Conservation (phyloP, 2,888 invertebrate species). For the Cheiracanthium punctorium region DNA sequence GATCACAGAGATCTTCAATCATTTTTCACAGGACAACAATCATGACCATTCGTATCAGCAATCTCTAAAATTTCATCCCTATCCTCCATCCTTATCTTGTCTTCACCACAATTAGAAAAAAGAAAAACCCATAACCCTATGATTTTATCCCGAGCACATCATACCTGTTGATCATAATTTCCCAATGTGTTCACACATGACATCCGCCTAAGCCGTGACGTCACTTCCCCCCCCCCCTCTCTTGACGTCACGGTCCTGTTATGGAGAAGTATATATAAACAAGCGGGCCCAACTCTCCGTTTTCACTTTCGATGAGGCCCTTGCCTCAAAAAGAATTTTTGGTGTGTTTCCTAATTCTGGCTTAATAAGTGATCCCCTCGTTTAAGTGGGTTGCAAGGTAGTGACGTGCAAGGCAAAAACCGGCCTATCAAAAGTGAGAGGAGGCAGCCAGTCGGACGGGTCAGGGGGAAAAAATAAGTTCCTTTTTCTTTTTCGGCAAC, state of each 20-base stretch:
- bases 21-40: too few species aligned
- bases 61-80: slow-evolving; percentile 19
- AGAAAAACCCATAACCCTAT: not conserved
- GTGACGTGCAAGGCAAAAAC: slow-evolving; percentile 63
- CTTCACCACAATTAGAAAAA: not conserved
- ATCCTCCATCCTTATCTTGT: slow-evolving; percentile 7
- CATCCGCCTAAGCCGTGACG: slow-evolving; percentile 42
- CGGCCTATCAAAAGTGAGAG: slow-evolving; percentile 63
- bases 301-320: slow-evolving; percentile 61
- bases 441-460: slow-evolving; percentile 59
- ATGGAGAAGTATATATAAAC: slow-evolving; percentile 48
- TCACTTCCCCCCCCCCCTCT: slow-evolving; percentile 13
- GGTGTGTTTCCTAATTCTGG: slow-evolving; percentile 6
- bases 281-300: slow-evolving; percentile 37
- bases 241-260: slow-evolving; percentile 36
- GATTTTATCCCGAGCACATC: not conserved
- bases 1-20: too few species aligned
- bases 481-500: slow-evolving; percentile 49
- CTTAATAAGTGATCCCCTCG: not conserved
- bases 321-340: slow-evolving; percentile 28
- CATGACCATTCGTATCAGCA: too few species aligned
- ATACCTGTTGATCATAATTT: slow-evolving; percentile 15
- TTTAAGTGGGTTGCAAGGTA: slow-evolving; percentile 63
- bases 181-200: slow-evolving; percentile 14
- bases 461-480: slow-evolving; percentile 28